These are phyloP conservation scores for Pseudorhiza aurosa DNA, from an alignment of 30 jellyfish, hydroid and myxozoan genomes.

Conservation along the genomic window DNA sequence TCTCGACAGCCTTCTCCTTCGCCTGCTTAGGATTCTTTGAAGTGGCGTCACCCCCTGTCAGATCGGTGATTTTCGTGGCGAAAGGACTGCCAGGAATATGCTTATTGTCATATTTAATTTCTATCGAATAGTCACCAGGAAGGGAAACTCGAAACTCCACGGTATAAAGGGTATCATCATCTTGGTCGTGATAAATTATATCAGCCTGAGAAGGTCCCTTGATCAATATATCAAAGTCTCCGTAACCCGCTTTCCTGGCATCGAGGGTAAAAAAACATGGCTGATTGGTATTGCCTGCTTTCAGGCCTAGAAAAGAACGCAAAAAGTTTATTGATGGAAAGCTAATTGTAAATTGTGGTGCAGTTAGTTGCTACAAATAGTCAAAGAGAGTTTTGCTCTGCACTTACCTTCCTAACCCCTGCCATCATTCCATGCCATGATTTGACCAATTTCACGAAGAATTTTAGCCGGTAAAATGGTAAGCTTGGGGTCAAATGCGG, in stretches of 20 bases:
- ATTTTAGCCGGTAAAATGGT: too few species aligned
- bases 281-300: conserved; percentile 77
- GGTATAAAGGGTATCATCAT: conserved; percentile 79
- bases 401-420: too few species aligned
- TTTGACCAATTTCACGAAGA: too few species aligned
- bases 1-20: not conserved
- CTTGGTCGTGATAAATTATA: conserved; percentile 78
- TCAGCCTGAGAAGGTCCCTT: conserved; percentile 96
- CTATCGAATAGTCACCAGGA: conserved; percentile 92
- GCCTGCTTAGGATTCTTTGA: not conserved
- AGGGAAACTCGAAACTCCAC: conserved; percentile 75
- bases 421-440: too few species aligned
- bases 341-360: too few species aligned
- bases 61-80: conserved; percentile 45
- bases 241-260: conserved; percentile 94
- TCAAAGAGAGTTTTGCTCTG: too few species aligned
- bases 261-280: conserved; percentile 81
- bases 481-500: too few species aligned
- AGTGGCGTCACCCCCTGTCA: not conserved
- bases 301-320: conserved; percentile 54
- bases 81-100: conserved; percentile 95
- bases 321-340: not conserved
- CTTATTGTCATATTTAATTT: conserved; percentile 64
- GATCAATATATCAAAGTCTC: conserved; percentile 87
- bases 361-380: too few species aligned